Conservation (phyloP, 2,888 invertebrate species). For the Nomada goodeniana region DNA sequence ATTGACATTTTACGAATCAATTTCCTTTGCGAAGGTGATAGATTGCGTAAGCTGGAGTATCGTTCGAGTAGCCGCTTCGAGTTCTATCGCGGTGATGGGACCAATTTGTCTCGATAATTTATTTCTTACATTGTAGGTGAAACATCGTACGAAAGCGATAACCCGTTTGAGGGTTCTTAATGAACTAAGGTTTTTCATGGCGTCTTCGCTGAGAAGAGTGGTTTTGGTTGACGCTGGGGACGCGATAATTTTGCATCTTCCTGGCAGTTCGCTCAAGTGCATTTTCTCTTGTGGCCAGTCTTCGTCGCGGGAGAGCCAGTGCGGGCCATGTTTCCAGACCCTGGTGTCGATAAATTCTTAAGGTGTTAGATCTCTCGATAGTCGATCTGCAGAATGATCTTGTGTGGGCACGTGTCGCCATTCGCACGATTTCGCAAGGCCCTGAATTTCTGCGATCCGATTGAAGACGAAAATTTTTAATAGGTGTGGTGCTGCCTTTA, state of each 20-base stretch:
- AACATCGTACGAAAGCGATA: not conserved
- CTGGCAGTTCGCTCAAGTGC: not conserved
- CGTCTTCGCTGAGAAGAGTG: not conserved
- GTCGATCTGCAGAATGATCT: not conserved
- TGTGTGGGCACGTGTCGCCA: not conserved
- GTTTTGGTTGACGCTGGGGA: not conserved
- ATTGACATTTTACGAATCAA: not conserved
- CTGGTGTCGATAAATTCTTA: not conserved
- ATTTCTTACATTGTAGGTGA: not conserved
- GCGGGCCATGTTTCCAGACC: not conserved
- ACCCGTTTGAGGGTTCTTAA: not conserved
- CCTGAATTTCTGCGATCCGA: slow-evolving; percentile 7
- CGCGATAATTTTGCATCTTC: not conserved
- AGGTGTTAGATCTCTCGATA: not conserved
- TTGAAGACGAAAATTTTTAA: slow-evolving; percentile 18
- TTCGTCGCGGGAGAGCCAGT: not conserved
- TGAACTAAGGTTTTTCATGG: not conserved
- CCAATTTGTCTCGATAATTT: not conserved
- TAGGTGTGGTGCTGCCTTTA: not conserved
- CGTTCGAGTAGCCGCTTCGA: not conserved
- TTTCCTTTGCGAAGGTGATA: not conserved
- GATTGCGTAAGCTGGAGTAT: not conserved
- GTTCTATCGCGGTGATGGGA: not conserved
- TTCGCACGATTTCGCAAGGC: not conserved
- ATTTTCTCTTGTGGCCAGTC: not conserved